Evolutionary conservation across 2,888 invertebrate genomes (phyloP).

Genomic region (Drosophila ezoana): DNA sequence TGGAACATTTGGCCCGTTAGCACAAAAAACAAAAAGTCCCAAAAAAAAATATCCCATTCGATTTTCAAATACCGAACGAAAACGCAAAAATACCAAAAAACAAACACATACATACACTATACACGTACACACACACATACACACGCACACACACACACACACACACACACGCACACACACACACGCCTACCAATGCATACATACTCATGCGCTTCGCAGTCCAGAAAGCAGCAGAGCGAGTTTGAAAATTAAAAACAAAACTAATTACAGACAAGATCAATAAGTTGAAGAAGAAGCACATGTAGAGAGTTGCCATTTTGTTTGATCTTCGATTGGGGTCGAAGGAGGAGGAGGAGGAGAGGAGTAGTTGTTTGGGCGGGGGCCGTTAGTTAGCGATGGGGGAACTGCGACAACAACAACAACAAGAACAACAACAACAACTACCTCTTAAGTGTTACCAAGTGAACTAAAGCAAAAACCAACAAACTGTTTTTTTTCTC

Average conservation of each 20-base stretch:
- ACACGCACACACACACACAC: conserved; percentile 4
- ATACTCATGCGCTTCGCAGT: conserved; percentile 31
- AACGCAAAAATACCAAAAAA: not conserved
- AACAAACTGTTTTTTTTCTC: conserved; percentile 67
- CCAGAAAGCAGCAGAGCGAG: conserved; percentile 40
- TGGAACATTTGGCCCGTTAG: conserved; percentile 1
- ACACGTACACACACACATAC: not conserved
- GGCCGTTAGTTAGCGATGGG: conserved; percentile 6
- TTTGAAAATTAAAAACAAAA: conserved; percentile 12
- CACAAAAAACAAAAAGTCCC: conserved; percentile 1
- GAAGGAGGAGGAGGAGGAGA: not conserved
- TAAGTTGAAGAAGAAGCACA: conserved; percentile 32
- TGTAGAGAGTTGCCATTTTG: conserved; percentile 31
- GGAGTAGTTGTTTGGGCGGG: not conserved
- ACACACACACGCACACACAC: conserved; percentile 12
- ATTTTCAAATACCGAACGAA: conserved; percentile 5
- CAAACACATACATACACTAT: not conserved
- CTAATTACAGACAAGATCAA: not conserved
- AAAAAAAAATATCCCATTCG: not conserved
- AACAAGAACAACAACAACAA: conserved; percentile 25
- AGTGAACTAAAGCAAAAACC: conserved; percentile 69
- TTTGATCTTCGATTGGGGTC: conserved; percentile 27
- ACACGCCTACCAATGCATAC: conserved; percentile 14
- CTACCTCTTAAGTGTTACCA: conserved; percentile 63
- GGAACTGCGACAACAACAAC: conserved; percentile 11